Evolutionary conservation across 2,888 invertebrate species (phyloP).

Genomic region (Mystacides longicornis): DNA sequence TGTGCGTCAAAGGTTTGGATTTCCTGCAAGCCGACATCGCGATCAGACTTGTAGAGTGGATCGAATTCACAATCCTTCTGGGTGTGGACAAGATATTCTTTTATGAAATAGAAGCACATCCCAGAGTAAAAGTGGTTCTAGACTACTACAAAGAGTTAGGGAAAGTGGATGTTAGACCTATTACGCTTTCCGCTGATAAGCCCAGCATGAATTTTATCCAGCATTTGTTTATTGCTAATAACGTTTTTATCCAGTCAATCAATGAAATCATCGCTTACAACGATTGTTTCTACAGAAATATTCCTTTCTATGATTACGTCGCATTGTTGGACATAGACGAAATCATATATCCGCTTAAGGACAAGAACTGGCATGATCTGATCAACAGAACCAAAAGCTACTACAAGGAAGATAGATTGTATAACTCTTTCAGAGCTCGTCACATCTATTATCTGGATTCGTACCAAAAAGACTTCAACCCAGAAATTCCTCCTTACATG

Average conservation of each 20-base stretch:
- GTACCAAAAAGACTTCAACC: slow-evolving; percentile 70
- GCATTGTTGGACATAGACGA: slow-evolving; percentile 89
- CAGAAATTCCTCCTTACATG: slow-evolving; percentile 76
- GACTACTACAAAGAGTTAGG: slow-evolving; percentile 57
- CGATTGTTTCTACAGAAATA: slow-evolving; percentile 88
- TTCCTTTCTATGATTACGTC: slow-evolving; percentile 82
- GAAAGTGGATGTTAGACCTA: slow-evolving; percentile 65
- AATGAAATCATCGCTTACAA: slow-evolving; percentile 94
- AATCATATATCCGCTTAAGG: slow-evolving; percentile 81
- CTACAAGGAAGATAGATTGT: slow-evolving; percentile 23
- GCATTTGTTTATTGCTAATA: slow-evolving; percentile 81
- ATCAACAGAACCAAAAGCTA: slow-evolving; percentile 65
- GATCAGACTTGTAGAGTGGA: slow-evolving; percentile 87
- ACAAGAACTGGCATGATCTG: slow-evolving; percentile 66
- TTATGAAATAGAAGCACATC: slow-evolving; percentile 85
- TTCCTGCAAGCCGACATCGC: slow-evolving; percentile 80
- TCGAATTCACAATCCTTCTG: slow-evolving; percentile 71
- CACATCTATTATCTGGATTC: slow-evolving; percentile 91
- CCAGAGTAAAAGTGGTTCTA: slow-evolving; percentile 79
- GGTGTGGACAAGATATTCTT: slow-evolving; percentile 89
- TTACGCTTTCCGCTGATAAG: slow-evolving; percentile 81
- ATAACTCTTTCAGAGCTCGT: slow-evolving; percentile 71
- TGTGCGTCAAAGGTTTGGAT: slow-evolving; percentile 90
- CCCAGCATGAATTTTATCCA: slow-evolving; percentile 84
- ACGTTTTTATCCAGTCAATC: slow-evolving; percentile 86